phyloP scores from a whole-genome alignment of 2,888 invertebrate species.

The Caenorhabditis drosophilae region DNA sequence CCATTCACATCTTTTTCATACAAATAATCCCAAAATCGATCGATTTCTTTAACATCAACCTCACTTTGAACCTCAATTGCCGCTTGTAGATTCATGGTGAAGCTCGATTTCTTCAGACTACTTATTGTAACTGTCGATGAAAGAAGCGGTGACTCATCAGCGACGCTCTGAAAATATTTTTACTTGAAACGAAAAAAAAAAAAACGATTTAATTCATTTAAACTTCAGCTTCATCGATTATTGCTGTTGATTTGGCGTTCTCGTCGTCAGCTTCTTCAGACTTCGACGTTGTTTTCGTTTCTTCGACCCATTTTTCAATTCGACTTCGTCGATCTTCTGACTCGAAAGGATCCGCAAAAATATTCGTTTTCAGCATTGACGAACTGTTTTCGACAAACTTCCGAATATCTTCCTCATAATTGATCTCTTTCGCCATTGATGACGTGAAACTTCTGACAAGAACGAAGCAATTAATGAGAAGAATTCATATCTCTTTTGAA shows the following conservation, averaged over 20 bases:
- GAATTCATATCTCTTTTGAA: no score
- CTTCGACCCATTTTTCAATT: slow-evolving; percentile 47
- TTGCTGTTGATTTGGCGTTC: not conserved
- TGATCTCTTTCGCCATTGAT: slow-evolving; percentile 27
- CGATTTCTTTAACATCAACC: slow-evolving; percentile 20
- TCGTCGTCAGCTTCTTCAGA: not conserved
- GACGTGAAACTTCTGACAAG: no score
- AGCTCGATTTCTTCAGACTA: slow-evolving; percentile 10
- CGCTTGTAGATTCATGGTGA: slow-evolving; percentile 11
- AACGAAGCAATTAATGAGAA: no score
- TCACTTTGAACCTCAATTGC: slow-evolving; percentile 23
- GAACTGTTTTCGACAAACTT: slow-evolving; percentile 14
- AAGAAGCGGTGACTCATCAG: slow-evolving; percentile 13
- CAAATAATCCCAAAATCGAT: slow-evolving; percentile 37
- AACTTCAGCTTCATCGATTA: not conserved
- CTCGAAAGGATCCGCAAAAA: slow-evolving; percentile 46
- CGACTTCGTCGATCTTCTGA: slow-evolving; percentile 36
- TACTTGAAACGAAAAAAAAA: not conserved
- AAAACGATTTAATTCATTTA: no score
- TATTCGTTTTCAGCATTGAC: slow-evolving; percentile 15
- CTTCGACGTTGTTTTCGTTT: not conserved
- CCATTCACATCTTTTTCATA: slow-evolving; percentile 3
- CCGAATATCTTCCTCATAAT: slow-evolving; percentile 32
- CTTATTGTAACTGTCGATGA: slow-evolving; percentile 17
- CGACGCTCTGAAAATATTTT: slow-evolving; percentile 17